These are phyloP conservation scores for Deilephila elpenor DNA, from an alignment of 2,888 invertebrate genomes.

Conservation along the genomic window DNA sequence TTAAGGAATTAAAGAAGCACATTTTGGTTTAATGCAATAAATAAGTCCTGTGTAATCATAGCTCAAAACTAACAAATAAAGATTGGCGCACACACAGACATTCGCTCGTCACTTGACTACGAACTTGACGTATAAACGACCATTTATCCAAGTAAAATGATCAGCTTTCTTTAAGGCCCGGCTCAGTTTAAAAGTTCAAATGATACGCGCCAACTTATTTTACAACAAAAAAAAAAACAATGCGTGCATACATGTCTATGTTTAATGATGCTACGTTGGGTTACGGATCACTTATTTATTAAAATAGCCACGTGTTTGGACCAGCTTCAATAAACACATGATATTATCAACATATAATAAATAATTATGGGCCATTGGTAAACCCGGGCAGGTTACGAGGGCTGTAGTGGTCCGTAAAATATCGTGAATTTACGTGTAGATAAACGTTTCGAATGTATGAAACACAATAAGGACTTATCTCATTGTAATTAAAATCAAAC, in stretches of 20 bases:
- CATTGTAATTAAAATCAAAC: neutral
- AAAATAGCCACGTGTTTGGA: neutral
- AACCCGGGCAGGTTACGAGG: neutral
- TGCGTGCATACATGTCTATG: no score
- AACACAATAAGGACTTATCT: neutral
- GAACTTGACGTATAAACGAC: neutral
- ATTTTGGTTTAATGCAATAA: no score
- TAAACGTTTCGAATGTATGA: neutral
- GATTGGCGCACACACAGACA: no score
- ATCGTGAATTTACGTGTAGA: neutral
- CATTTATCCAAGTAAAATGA: neutral
- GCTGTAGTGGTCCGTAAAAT: neutral
- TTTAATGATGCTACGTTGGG: no score
- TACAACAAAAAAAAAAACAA: no score
- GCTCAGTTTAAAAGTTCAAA: constrained; percentile 1
- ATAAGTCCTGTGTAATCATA: no score
- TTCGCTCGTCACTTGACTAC: neutral
- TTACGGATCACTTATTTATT: neutral
- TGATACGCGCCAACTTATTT: no score
- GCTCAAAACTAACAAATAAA: no score
- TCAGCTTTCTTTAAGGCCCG: neutral
- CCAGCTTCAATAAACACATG: neutral
- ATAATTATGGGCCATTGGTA: neutral
- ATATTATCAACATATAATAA: neutral
- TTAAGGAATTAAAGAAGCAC: no score